These are phyloP conservation scores for Lasioglossum pauxillum DNA, from an alignment of 2,888 invertebrate species.

Conservation along the genomic window DNA sequence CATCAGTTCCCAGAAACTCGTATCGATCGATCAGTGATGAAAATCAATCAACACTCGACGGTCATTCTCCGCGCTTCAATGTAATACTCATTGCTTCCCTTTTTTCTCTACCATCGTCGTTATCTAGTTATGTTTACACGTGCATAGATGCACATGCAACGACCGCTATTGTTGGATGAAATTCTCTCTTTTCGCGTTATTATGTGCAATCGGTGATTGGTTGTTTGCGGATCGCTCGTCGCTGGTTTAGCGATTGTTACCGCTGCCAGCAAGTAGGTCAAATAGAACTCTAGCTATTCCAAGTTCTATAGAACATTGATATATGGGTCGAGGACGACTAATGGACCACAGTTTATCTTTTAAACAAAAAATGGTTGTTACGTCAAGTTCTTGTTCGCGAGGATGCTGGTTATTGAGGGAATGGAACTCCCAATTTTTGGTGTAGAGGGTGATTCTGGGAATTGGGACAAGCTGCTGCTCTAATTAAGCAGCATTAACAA, in stretches of 20 bases:
- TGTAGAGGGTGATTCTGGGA: too few relatives aligned
- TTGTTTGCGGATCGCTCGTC: slow-evolving; percentile 1
- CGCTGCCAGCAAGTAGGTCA: neutral
- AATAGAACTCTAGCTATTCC: neutral
- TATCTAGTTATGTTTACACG: neutral
- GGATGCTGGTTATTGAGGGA: too few relatives aligned
- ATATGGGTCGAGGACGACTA: neutral
- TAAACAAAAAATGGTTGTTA: neutral
- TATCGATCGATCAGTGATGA: slow-evolving; percentile 15
- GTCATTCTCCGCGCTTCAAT: neutral
- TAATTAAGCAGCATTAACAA: too few relatives aligned
- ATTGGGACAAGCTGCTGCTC: too few relatives aligned
- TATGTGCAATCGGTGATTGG: neutral
- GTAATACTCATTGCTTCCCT: slow-evolving; percentile 14
- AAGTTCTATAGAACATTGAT: neutral
- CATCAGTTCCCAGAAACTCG: neutral
- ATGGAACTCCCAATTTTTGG: neutral
- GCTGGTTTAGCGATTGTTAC: neutral
- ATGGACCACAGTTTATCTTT: neutral
- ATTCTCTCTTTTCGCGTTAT: slow-evolving; percentile 7
- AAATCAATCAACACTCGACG: slow-evolving; percentile 17
- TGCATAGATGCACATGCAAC: neutral
- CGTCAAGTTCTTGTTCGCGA: neutral
- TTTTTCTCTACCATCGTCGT: neutral
- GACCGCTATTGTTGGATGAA: neutral